Percentiles rank a stretch among this genome's conserved stretches.
These are phyloP conservation scores for Antennarius maculatus DNA, from an alignment of 2,797 vertebrate genomes.

Conservation along the genomic window DNA sequence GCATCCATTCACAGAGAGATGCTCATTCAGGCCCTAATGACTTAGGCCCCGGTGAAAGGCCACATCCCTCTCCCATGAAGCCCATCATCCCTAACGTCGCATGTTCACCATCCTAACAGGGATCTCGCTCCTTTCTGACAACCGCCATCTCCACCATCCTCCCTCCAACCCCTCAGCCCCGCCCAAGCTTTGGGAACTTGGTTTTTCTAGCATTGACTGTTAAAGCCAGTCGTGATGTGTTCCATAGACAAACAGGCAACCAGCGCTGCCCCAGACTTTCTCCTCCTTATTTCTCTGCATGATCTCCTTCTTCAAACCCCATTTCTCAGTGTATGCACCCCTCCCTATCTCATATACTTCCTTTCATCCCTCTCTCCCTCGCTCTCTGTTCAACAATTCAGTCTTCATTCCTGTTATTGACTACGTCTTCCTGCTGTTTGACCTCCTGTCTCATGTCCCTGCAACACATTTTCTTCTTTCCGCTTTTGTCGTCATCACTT, in stretches of 20 bases:
- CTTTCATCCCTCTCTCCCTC: constrained; percentile 17
- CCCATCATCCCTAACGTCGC: constrained; percentile 16
- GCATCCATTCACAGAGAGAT: constrained; percentile 56
- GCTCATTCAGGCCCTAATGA: constrained; percentile 68
- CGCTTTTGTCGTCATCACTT: constrained; percentile 6
- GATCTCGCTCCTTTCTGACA: constrained; percentile 15
- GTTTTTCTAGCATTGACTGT: constrained; percentile 83
- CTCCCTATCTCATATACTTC: constrained; percentile 29
- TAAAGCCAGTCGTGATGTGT: constrained; percentile 86
- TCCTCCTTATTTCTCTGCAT: constrained; percentile 69
- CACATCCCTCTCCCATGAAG: constrained; percentile 9
- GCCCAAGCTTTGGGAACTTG: constrained; percentile 65
- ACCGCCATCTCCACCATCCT: neutral
- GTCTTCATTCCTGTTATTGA: constrained; percentile 15
- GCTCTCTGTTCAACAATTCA: constrained; percentile 31
- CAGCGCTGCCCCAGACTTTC: constrained; percentile 90
- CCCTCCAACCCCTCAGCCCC: neutral
- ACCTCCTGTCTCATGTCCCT: constrained; percentile 3
- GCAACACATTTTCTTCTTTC: constrained; percentile 7
- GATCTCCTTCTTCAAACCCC: constrained; percentile 32
- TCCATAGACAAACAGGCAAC: constrained; percentile 99
- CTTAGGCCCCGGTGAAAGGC: constrained; percentile 47
- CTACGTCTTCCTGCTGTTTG: constrained; percentile 3
- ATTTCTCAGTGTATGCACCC: constrained; percentile 36
- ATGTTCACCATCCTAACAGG: constrained; percentile 58